These are phyloP conservation scores for Xanthorhoe designata DNA, from an alignment of 2,888 invertebrate genomes.

Conservation along the genomic window DNA sequence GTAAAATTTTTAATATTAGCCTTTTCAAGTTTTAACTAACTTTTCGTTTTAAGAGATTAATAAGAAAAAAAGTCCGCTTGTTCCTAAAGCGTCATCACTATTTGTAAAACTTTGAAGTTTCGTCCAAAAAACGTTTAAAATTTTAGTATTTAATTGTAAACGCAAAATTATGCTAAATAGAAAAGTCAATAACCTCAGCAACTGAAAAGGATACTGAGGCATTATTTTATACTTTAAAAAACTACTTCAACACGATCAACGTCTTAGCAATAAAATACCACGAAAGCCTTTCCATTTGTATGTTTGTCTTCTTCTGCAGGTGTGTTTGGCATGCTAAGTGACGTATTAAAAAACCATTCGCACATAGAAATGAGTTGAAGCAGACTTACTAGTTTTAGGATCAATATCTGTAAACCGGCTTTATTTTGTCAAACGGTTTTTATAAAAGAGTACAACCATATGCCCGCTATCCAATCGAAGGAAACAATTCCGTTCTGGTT, in stretches of 20 bases:
- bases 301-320: conserved; percentile 36
- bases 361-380: conserved; percentile 36
- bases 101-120: too few relatives aligned
- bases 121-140: too few relatives aligned
- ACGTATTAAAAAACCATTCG: conserved; percentile 48
- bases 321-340: conserved; percentile 46
- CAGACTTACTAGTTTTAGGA: conserved; percentile 4
- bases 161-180: background rate
- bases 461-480: too few relatives aligned
- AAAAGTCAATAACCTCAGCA: background rate
- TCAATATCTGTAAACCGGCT: background rate
- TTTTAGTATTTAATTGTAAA: too few relatives aligned
- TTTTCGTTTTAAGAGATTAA: too few relatives aligned
- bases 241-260: conserved; percentile 11
- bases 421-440: background rate
- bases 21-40: too few relatives aligned
- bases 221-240: background rate
- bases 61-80: too few relatives aligned
- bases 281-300: conserved; percentile 45
- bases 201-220: background rate
- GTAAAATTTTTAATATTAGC: background rate
- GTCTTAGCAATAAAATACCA: conserved; percentile 28
- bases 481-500: too few relatives aligned
- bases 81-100: too few relatives aligned
- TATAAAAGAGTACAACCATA: too few relatives aligned